Evolutionary conservation across 37 sponge, comb jelly and placozoan genomes (phyloP).

Genomic region (Aplysina aerophoba): DNA sequence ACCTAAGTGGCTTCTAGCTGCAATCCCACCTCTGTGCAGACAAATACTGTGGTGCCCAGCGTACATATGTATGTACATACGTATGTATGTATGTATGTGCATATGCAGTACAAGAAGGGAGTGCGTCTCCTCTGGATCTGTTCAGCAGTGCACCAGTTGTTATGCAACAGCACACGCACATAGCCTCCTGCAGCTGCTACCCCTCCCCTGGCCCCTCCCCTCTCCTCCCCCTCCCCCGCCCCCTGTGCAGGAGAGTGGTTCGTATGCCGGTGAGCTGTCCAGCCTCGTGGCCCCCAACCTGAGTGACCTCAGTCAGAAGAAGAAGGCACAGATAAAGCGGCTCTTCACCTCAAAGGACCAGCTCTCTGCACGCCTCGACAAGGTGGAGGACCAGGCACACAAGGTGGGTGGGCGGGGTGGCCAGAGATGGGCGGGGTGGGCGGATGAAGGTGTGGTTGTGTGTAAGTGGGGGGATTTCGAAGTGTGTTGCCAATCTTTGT

Average conservation of each 20-base stretch:
- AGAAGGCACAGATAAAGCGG: slow-evolving; percentile 27
- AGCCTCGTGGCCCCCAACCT: not conserved
- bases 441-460: not conserved
- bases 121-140: no score
- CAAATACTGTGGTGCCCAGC: no score
- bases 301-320: not conserved
- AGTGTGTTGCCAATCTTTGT: not conserved
- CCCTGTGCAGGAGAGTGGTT: not conserved
- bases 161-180: no score
- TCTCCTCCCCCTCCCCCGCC: not conserved
- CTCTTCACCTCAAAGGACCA: slow-evolving; percentile 51
- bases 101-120: no score
- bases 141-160: no score
- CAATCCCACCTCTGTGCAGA: no score
- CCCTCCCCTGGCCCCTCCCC: no score
- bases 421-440: not conserved
- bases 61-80: no score
- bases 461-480: not conserved
- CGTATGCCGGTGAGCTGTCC: not conserved
- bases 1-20: no score
- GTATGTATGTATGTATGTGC: no score
- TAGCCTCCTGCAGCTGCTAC: no score
- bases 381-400: slow-evolving; percentile 53
- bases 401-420: slow-evolving; percentile 37
- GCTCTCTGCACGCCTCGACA: slow-evolving; percentile 60